Evolutionary conservation across 2,113 vertebrate genomes (phyloP), one percentile per base, ranked within the genome.

Genomic region (Philantomba maxwellii): DNA sequence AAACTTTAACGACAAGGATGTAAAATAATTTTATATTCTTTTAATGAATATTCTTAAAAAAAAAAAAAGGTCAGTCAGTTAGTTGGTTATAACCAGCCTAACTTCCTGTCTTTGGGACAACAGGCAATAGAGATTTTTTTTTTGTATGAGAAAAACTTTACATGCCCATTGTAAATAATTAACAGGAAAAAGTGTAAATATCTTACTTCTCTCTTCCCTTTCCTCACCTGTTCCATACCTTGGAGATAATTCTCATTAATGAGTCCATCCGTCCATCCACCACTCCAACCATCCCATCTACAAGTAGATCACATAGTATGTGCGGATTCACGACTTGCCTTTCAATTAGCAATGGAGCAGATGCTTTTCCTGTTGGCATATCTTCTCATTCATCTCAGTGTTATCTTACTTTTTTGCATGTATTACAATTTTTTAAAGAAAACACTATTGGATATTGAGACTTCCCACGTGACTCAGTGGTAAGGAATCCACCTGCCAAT

Each of bases 291-390:
- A 80, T 33, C 36, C 5, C 51, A 55, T 7, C 49, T 81, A 51
- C 6, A 6, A 36, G 47, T 0, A 30, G 60, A 23, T 49, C 49
- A n/a, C 21, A 4, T 0, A 2, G 45, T 16, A 4, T 8, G 5
- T 2, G 11, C 2, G 39, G 64, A 3, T 62, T 93, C 47, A 58
- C 16, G 25, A 23, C 17, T 47, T 47, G 30, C 51, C n/a, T 75
- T 85, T 88, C 28, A 73, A 4, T 77, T 12, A 81, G 51, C 9
- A 78, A 36, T 3, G 36, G 11, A 62, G 49, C 45, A 13, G 17
- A n/a, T 2, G 8, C 21, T 39, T 66, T 15, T 60, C n/a, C 53
- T 57, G 73, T 43, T 1, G 15, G 47, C 73, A 7, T 36, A 43
- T 8, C 25, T 36, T 43, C 25, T 80, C 33, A 25, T 85, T 81